Conservation (phyloP, 2,113 vertebrate genomes). For the Formicarius rufipectus region DNA sequence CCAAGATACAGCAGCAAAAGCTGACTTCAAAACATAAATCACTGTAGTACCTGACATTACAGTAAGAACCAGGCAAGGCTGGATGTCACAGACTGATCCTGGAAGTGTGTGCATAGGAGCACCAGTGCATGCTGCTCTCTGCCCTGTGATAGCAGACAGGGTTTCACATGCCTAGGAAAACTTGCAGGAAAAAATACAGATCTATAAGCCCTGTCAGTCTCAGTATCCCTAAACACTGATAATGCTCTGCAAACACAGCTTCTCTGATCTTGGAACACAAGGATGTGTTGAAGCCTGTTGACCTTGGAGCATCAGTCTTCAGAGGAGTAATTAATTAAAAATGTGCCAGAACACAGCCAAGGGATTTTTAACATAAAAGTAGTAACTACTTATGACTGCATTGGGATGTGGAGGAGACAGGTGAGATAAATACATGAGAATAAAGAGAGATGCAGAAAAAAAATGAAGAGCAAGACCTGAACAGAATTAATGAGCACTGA, state of each 20-base stretch:
- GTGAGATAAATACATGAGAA: neutral
- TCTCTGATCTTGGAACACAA: neutral
- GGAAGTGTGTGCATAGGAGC: neutral
- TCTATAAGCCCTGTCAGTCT: neutral
- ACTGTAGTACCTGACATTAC: neutral
- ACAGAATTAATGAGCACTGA: neutral
- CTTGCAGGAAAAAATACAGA: neutral
- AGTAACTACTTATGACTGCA: neutral
- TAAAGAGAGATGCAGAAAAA: neutral
- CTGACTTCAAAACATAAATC: neutral
- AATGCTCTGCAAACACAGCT: neutral
- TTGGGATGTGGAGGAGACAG: neutral
- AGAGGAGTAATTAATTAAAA: neutral
- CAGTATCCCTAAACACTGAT: neutral
- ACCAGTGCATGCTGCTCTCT: rapidly evolving
- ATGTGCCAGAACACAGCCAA: neutral
- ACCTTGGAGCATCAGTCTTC: neutral
- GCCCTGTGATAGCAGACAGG: neutral
- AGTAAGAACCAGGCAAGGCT: neutral
- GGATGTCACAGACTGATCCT: neutral
- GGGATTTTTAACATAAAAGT: neutral
- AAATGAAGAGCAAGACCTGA: neutral
- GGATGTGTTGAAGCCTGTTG: neutral
- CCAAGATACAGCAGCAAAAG: neutral
- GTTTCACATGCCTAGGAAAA: neutral